A percentile compares a stretch with the other conserved stretches of the same genome.
Evolutionary conservation across 2,113 vertebrate genomes (phyloP).

Genomic region (Oncorhynchus keta): DNA sequence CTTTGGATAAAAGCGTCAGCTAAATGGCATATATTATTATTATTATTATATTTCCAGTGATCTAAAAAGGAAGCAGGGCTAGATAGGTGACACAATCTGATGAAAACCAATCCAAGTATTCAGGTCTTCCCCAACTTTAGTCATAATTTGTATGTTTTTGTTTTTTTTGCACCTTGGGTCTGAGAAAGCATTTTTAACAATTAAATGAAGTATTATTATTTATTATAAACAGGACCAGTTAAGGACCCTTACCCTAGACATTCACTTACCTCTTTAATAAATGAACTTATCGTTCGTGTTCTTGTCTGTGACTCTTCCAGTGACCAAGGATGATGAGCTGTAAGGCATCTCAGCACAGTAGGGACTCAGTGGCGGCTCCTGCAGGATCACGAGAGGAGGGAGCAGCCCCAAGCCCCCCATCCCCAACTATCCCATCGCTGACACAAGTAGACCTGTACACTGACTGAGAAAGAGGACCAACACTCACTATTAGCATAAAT

Average conservation of each 20-base stretch:
- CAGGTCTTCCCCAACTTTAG: too few species aligned
- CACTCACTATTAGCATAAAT: not conserved
- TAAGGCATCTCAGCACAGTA: constrained; percentile 26
- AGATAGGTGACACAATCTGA: not conserved
- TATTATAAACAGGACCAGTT: not conserved
- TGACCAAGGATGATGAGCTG: constrained; percentile 60
- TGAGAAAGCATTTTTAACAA: too few species aligned
- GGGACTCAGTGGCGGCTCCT: not conserved
- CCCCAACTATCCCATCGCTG: not conserved
- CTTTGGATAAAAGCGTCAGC: too few species aligned
- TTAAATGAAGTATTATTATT: too few species aligned
- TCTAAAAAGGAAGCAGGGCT: not conserved
- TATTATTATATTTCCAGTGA: too few species aligned
- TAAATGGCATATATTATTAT: too few species aligned
- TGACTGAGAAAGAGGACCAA: not conserved
- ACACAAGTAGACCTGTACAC: not conserved
- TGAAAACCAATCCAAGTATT: not conserved
- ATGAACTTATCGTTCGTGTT: not conserved
- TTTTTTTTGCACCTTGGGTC: too few species aligned
- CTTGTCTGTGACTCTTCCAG: constrained; percentile 35
- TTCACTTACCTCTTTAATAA: not conserved
- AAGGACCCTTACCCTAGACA: too few species aligned
- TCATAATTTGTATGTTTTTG: not conserved
- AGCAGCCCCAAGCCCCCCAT: not conserved
- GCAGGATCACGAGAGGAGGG: not conserved